Evolutionary conservation across 2,113 vertebrate species (phyloP).

Genomic region (Pavo muticus): DNA sequence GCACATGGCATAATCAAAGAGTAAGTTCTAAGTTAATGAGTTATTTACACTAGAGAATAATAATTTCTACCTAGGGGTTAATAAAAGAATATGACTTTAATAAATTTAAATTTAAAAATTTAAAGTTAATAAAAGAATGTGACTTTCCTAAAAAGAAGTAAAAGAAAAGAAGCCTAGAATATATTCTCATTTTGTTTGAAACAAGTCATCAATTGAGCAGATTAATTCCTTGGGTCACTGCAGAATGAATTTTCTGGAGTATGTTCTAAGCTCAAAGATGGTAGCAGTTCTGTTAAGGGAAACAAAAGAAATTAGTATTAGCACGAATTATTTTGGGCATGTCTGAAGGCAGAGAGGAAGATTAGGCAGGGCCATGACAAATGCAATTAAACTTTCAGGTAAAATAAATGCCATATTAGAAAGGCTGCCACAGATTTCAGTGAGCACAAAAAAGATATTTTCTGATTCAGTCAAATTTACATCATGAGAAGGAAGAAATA

Average conservation of each 20-base stretch:
- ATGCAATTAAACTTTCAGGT: not conserved
- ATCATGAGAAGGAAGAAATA: not conserved
- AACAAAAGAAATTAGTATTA: not conserved
- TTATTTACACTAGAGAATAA: not conserved
- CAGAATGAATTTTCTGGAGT: not conserved
- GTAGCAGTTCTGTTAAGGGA: not conserved
- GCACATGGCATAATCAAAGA: rapidly evolving
- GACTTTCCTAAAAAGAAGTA: too few species aligned
- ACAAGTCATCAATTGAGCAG: not conserved
- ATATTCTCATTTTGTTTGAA: not conserved
- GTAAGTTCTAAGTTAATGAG: not conserved
- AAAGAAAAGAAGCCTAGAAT: not conserved
- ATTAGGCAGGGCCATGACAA: not conserved
- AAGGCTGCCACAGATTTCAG: not conserved
- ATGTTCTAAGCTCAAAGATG: not conserved
- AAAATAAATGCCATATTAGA: not conserved
- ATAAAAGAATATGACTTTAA: not conserved
- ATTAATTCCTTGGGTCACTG: not conserved
- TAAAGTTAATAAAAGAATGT: not conserved
- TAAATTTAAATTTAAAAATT: too few species aligned
- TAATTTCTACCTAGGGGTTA: not conserved
- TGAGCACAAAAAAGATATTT: not conserved
- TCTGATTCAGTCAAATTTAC: not conserved
- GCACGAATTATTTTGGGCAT: not conserved
- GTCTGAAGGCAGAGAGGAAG: not conserved